These are phyloP conservation scores for Slavum lentiscoides DNA, from an alignment of 2,888 invertebrate genomes.

Conservation along the genomic window DNA sequence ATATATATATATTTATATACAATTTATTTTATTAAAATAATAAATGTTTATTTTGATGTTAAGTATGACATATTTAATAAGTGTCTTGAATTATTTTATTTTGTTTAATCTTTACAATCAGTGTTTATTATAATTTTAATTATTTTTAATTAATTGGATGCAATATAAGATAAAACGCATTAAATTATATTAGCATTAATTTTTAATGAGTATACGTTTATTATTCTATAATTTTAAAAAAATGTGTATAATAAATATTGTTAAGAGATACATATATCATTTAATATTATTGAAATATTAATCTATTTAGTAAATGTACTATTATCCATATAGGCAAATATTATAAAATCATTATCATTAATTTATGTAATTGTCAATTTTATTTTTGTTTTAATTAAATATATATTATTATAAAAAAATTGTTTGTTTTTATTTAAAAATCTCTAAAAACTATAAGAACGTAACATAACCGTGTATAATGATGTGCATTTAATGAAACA, in stretches of 20 bases:
- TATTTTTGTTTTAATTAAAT: conserved; percentile 37
- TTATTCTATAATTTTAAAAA: too few relatives aligned
- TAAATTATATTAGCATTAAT: neutral
- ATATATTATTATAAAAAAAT: conserved; percentile 19
- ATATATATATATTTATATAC: neutral
- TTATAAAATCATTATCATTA: too few relatives aligned
- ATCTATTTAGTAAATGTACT: too few relatives aligned
- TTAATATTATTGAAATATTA: too few relatives aligned
- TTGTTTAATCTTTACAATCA: neutral
- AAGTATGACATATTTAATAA: conserved; percentile 6
- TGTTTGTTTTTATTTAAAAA: neutral
- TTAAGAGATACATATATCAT: neutral
- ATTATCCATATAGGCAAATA: too few relatives aligned
- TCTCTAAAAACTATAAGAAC: neutral
- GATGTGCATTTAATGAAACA: neutral
- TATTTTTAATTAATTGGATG: neutral
- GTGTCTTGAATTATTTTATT: conserved; percentile 34
- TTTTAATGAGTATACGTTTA: too few relatives aligned
- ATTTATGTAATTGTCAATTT: conserved; percentile 16
- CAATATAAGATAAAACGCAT: too few relatives aligned
- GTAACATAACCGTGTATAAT: neutral
- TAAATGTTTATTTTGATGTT: conserved; percentile 22
- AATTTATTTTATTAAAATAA: conserved; percentile 19
- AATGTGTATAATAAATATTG: neutral
- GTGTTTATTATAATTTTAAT: conserved; percentile 2